Evolutionary conservation across 2,797 vertebrate genomes (phyloP).

Genomic region (Lacerta agilis): DNA sequence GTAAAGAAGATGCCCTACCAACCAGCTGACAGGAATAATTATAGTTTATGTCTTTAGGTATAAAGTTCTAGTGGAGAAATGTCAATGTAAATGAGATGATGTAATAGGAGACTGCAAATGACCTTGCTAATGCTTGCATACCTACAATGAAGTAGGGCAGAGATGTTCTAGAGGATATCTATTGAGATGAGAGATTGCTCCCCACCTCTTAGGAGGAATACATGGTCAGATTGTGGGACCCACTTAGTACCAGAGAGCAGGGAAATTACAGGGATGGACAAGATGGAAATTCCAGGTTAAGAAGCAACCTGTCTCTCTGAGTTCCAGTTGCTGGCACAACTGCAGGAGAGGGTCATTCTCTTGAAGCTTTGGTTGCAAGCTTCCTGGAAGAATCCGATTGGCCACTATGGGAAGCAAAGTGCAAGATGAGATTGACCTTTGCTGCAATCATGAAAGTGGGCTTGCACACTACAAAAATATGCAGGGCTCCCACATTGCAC

Average conservation of each 20-base stretch:
- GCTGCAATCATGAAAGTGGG: neutral
- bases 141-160: conserved; percentile 13
- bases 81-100: conserved; percentile 43
- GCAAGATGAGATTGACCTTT: no score
- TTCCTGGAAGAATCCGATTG: neutral
- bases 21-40: conserved; percentile 19
- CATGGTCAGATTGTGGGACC: neutral
- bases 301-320: neutral
- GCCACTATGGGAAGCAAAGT: neutral
- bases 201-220: neutral
- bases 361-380: neutral
- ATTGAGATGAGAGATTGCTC: neutral
- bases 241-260: neutral
- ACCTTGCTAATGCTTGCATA: conserved; percentile 20
- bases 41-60: conserved; percentile 38
- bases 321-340: neutral
- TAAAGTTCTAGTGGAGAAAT: conserved; percentile 34
- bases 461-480: no score
- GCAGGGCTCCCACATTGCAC: no score
- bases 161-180: neutral
- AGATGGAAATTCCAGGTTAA: neutral
- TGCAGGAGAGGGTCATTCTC: neutral
- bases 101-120: conserved; percentile 18
- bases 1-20: neutral
- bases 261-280: neutral